Evolutionary conservation across 2,797 vertebrate species (phyloP).

Genomic region (Acipenser oxyrinchus): DNA sequence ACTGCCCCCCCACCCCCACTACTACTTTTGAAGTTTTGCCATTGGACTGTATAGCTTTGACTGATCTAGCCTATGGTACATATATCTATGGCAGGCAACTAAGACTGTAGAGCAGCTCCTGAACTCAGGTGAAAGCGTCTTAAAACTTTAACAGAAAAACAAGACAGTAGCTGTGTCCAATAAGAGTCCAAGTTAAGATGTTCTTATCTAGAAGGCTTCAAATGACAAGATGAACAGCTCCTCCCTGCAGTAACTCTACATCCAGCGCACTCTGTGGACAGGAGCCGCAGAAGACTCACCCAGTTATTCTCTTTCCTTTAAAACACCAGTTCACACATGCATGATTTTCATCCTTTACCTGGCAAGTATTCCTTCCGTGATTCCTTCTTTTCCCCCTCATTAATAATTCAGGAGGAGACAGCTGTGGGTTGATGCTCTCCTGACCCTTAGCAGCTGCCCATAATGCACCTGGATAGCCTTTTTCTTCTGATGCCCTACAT

Average conservation of each 20-base stretch:
- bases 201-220: slow-evolving; percentile 11
- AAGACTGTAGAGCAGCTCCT: slow-evolving; percentile 16
- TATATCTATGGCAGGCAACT: slow-evolving; percentile 25
- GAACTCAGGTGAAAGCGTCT: slow-evolving; percentile 32
- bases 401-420: slow-evolving; percentile 13
- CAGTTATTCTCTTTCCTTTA: background rate
- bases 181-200: slow-evolving; percentile 14
- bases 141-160: slow-evolving; percentile 35
- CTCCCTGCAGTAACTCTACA: slow-evolving; percentile 24
- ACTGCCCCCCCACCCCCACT: slow-evolving; percentile 33
- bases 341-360: background rate
- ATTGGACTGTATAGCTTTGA: slow-evolving; percentile 7
- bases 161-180: slow-evolving; percentile 35
- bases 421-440: background rate
- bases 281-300: slow-evolving; percentile 26
- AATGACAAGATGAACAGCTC: slow-evolving; percentile 11
- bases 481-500: background rate
- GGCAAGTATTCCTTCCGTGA: background rate
- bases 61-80: slow-evolving; percentile 33
- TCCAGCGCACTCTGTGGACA: slow-evolving; percentile 42
- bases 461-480: slow-evolving; percentile 6
- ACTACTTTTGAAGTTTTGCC: background rate
- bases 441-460: slow-evolving; percentile 1
- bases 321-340: too few relatives aligned
- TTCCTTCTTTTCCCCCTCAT: background rate